These are phyloP conservation scores for Poeciliopsis presidionis DNA, from an alignment of 2,797 vertebrate species.

Conservation along the genomic window DNA sequence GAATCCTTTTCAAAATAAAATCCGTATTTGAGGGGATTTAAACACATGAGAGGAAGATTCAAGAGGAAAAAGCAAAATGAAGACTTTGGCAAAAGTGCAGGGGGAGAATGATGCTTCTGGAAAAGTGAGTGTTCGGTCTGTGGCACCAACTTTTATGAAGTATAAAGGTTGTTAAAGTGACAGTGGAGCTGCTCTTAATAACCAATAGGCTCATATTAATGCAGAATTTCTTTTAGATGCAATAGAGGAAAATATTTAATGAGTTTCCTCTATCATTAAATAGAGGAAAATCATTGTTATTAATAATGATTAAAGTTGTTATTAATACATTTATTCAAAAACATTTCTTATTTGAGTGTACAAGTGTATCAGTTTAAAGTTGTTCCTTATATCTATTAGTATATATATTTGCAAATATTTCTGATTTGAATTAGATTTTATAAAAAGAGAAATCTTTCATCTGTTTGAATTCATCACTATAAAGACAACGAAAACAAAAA, in stretches of 20 bases:
- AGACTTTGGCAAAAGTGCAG: slow-evolving; percentile 71
- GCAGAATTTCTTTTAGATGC: not conserved
- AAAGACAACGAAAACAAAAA: not conserved
- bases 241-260: not conserved
- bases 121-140: slow-evolving; percentile 73
- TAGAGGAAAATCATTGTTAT: no score
- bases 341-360: no score
- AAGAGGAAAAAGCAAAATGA: slow-evolving; percentile 65
- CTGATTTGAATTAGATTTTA: not conserved
- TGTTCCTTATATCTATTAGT: not conserved
- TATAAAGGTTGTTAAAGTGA: not conserved
- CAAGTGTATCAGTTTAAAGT: not conserved
- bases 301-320: no score
- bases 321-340: no score
- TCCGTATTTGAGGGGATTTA: not conserved
- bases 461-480: not conserved
- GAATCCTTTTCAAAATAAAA: not conserved
- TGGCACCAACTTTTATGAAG: not conserved
- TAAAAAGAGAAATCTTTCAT: not conserved
- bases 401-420: not conserved
- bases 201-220: not conserved
- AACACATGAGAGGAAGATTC: slow-evolving; percentile 1
- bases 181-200: not conserved
- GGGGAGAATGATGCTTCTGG: slow-evolving; percentile 79
- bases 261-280: not conserved